phyloP scores from a whole-genome alignment of 2,113 vertebrate species.

The Buteo buteo region DNA sequence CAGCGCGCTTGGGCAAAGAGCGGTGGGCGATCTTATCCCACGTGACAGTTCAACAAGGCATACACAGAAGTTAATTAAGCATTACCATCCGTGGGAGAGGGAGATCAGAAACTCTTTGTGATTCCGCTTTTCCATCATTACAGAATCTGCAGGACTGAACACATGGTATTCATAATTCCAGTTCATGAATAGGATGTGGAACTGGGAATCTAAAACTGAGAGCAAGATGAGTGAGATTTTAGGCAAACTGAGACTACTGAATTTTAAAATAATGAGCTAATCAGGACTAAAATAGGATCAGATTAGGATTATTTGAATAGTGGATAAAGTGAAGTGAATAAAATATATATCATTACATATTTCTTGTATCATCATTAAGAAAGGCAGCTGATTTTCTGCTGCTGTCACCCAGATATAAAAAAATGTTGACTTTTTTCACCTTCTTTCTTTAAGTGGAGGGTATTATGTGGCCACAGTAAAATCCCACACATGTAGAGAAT shows the following conservation, averaged over 20 bases:
- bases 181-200: not conserved
- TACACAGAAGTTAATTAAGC: not conserved
- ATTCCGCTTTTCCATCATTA: rapidly evolving
- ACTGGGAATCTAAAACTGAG: not conserved
- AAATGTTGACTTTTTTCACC: not conserved
- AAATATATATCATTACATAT: not conserved
- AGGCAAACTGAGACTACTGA: not conserved
- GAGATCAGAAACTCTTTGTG: not conserved
- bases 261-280: not conserved
- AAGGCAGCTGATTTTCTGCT: not conserved
- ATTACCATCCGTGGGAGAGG: not conserved
- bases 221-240: not conserved
- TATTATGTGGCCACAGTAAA: not conserved
- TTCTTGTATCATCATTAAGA: not conserved
- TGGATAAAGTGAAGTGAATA: not conserved
- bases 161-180: not conserved
- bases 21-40: not conserved
- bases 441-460: not conserved
- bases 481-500: not conserved
- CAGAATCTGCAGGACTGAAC: not conserved
- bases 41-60: not conserved
- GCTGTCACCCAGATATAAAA: not conserved
- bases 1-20: not conserved
- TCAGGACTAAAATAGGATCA: not conserved
- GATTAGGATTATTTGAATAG: not conserved